Conservation (phyloP, 2,797 vertebrate genomes). For the Rachycentron canadum region DNA sequence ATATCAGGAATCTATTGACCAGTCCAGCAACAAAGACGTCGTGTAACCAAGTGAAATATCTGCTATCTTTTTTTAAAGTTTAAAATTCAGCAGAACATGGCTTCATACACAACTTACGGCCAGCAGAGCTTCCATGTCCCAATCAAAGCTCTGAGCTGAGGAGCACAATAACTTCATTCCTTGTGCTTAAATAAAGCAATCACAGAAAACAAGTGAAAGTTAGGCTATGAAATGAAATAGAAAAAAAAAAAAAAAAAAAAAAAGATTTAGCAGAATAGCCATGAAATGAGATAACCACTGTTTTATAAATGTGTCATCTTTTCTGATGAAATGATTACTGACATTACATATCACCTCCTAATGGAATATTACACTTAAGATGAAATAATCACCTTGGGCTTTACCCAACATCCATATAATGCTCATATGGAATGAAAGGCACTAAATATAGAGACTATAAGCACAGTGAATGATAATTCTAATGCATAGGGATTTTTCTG, state of each 20-base stretch:
- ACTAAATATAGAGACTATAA: constrained; percentile 32
- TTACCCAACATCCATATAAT: background rate
- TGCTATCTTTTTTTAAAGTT: background rate
- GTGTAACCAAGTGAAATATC: background rate
- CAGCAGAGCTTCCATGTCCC: background rate
- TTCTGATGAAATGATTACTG: constrained; percentile 26
- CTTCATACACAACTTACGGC: background rate
- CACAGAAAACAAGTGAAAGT: background rate
- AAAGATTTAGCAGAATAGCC: constrained; percentile 1
- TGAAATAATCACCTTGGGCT: constrained; percentile 26
- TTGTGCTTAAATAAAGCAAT: constrained; percentile 13
- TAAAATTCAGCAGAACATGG: background rate
- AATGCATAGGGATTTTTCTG: constrained; percentile 24
- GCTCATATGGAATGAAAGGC: constrained; percentile 26
- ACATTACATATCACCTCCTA: constrained; percentile 18
- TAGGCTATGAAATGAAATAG: background rate
- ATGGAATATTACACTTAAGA: constrained; percentile 19
- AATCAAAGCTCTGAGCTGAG: background rate
- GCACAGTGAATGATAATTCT: constrained; percentile 36
- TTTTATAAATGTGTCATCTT: constrained; percentile 24
- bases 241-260: background rate
- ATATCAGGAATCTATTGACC: background rate
- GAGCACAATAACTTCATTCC: background rate
- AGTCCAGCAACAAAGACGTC: background rate
- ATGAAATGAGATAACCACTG: constrained; percentile 30